A percentile compares a stretch with the other conserved stretches of the same genome.
These are phyloP conservation scores for Cantharis nigra DNA, from an alignment of 2,888 invertebrate species.

Conservation along the genomic window DNA sequence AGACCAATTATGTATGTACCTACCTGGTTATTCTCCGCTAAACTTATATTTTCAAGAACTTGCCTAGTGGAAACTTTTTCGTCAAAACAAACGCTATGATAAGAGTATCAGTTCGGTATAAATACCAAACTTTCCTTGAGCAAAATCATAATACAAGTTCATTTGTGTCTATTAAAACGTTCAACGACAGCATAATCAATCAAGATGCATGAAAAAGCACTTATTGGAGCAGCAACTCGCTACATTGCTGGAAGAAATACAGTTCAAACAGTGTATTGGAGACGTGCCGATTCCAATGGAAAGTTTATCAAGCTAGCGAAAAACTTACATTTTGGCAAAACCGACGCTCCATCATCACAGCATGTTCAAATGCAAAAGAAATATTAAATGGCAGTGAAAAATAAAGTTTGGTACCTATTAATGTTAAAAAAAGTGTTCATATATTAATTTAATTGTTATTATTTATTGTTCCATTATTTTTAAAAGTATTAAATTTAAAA, in stretches of 20 bases:
- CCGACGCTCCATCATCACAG: background rate
- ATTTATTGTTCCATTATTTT: background rate
- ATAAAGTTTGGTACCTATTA: background rate
- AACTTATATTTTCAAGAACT: background rate
- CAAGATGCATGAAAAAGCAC: constrained; percentile 54
- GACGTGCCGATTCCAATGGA: constrained; percentile 56
- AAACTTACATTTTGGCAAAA: background rate
- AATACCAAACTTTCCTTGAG: background rate
- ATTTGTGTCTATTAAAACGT: background rate
- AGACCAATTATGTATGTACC: too few relatives aligned
- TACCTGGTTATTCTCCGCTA: too few relatives aligned
- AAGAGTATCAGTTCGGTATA: constrained; percentile 5
- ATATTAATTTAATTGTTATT: background rate
- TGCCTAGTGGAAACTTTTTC: constrained; percentile 1
- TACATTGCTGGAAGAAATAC: constrained; percentile 76
- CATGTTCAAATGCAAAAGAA: constrained; percentile 10
- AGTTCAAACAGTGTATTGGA: constrained; percentile 78
- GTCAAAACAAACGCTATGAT: constrained; percentile 1
- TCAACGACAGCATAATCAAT: background rate
- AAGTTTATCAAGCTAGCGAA: constrained; percentile 46
- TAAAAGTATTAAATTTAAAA: background rate
- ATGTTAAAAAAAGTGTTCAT: background rate
- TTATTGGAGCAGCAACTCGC: constrained; percentile 73
- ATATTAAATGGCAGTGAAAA: background rate
- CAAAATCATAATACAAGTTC: background rate